Evolutionary conservation across 2,113 vertebrate species (phyloP).

Genomic region (Athene noctua): DNA sequence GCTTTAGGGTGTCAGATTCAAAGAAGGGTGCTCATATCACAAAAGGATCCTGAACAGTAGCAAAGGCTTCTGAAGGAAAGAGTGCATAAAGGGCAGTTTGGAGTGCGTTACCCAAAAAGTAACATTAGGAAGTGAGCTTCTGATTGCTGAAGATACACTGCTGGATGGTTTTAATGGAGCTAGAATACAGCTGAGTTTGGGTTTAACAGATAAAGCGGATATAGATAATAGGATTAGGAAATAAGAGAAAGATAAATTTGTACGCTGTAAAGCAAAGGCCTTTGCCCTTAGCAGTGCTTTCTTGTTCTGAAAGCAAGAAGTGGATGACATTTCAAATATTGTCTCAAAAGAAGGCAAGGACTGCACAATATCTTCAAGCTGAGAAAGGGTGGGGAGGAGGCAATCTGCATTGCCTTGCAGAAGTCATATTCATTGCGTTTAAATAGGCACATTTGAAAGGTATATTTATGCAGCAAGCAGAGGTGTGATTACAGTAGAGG

Average conservation of each 20-base stretch:
- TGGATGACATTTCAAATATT: background rate
- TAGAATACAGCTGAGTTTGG: constrained; percentile 1
- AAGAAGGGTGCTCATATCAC: background rate
- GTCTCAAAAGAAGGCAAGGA: background rate
- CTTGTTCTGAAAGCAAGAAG: constrained; percentile 8
- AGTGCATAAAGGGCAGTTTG: background rate
- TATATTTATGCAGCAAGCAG: background rate
- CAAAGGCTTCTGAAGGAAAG: background rate
- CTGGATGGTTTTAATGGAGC: background rate
- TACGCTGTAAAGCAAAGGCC: background rate
- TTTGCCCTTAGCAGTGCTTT: constrained; percentile 34
- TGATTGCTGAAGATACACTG: background rate
- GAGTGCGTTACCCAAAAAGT: background rate
- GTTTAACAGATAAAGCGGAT: constrained; percentile 24
- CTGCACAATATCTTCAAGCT: background rate
- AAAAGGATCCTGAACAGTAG: background rate
- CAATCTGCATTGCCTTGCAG: background rate
- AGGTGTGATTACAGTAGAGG: background rate
- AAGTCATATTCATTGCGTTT: background rate
- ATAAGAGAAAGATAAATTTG: background rate
- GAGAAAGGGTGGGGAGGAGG: background rate
- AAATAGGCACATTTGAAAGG: background rate
- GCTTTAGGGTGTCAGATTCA: constrained; percentile 9
- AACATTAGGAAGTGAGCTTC: background rate
- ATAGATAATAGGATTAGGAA: constrained; percentile 46